Evolutionary conservation across 2,888 invertebrate species (phyloP).

Genomic region (Cheilosia vulpina): DNA sequence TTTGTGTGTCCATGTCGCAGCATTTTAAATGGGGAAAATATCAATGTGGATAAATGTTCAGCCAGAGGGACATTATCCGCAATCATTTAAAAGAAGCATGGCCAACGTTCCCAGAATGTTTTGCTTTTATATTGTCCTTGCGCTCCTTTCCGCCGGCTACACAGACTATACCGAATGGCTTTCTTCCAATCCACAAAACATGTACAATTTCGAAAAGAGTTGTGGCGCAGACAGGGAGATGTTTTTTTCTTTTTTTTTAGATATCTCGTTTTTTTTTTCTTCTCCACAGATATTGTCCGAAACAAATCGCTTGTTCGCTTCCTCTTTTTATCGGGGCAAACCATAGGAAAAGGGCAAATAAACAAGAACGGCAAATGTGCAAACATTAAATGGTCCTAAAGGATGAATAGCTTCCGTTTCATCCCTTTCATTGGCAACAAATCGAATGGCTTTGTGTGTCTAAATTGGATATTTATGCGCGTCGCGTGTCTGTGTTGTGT

Average conservation of each 20-base stretch:
- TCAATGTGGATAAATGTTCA: constrained; percentile 63
- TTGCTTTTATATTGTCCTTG: constrained; percentile 36
- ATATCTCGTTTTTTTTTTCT: constrained; percentile 1
- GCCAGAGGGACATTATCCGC: constrained; percentile 61
- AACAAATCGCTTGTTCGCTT: constrained; percentile 71
- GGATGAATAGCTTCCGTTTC: constrained; percentile 73
- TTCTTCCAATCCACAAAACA: constrained; percentile 47
- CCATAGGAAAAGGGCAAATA: constrained; percentile 63
- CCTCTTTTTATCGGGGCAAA: constrained; percentile 48
- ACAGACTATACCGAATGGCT: not conserved
- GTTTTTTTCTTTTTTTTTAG: not conserved
- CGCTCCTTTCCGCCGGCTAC: not conserved
- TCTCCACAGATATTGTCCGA: constrained; percentile 63
- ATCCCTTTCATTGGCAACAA: constrained; percentile 74
- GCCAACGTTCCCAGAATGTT: constrained; percentile 56
- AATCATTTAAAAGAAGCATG: constrained; percentile 63
- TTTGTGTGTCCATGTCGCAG: not conserved
- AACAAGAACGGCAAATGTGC: constrained; percentile 73
- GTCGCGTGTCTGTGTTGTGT: constrained; percentile 72
- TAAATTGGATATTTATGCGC: constrained; percentile 75
- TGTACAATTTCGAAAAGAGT: constrained; percentile 53
- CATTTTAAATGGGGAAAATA: constrained; percentile 22
- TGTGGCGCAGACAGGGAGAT: constrained; percentile 39
- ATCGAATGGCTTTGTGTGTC: constrained; percentile 75
- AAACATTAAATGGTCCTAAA: constrained; percentile 75